Conservation (phyloP, 1,140 invertebrate genomes). For the Goniozus legneri region DNA sequence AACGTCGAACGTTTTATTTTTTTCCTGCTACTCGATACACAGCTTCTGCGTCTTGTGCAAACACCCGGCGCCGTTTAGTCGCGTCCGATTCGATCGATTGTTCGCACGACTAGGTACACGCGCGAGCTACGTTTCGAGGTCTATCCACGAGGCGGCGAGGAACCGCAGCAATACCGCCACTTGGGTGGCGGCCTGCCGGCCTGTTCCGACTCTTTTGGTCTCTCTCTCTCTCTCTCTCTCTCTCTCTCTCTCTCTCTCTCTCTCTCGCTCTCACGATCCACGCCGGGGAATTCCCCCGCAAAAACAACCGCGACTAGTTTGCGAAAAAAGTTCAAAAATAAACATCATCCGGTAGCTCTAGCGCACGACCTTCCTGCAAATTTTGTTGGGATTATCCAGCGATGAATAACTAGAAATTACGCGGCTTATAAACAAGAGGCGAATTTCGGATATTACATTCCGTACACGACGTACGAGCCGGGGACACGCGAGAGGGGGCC, state of each 20-base stretch:
- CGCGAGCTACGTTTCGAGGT: not conserved
- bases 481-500: no score
- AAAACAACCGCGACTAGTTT: no score
- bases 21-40: not conserved
- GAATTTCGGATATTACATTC: no score
- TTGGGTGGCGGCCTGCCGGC: constrained; percentile 32
- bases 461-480: no score
- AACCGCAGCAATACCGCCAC: constrained; percentile 40
- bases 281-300: no score
- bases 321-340: no score
- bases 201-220: not conserved
- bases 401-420: no score
- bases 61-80: not conserved
- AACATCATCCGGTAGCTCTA: no score
- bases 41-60: not conserved
- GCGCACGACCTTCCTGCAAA: no score
- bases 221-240: not conserved
- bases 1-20: not conserved
- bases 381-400: no score
- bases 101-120: constrained; percentile 6
- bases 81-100: not conserved
- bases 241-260: not conserved
- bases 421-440: no score
- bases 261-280: no score
- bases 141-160: constrained; percentile 16